These are phyloP conservation scores for Heliothis peltigera DNA, from an alignment of 2,888 invertebrate species.

Conservation along the genomic window DNA sequence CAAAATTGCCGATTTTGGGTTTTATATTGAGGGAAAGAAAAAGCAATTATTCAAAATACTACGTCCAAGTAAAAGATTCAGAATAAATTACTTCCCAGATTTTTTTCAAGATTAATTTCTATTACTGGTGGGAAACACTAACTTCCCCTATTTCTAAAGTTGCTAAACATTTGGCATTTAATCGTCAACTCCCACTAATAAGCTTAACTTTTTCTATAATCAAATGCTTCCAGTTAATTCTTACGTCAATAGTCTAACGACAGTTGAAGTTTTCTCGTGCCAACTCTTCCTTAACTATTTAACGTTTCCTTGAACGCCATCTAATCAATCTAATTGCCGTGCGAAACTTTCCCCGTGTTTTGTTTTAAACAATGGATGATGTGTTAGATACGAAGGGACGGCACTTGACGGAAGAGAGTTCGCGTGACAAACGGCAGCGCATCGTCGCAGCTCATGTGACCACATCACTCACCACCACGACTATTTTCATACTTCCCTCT, in stretches of 20 bases:
- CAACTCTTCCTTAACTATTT: conserved; percentile 40
- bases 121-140: too few species aligned
- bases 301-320: conserved; percentile 64
- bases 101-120: too few species aligned
- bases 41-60: too few species aligned
- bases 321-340: conserved; percentile 67
- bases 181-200: background rate
- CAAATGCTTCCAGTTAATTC: background rate
- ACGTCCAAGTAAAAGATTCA: too few species aligned
- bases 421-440: conserved; percentile 42
- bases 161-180: too few species aligned
- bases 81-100: too few species aligned
- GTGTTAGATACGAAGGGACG: conserved; percentile 64
- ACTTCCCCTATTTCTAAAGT: too few species aligned
- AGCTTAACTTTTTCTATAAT: background rate
- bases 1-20: too few species aligned
- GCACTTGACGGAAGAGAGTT: conserved; percentile 58
- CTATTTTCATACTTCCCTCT: conserved; percentile 57
- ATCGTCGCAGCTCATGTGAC: conserved; percentile 34
- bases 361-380: conserved; percentile 69
- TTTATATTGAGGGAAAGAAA: too few species aligned
- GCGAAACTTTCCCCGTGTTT: conserved; percentile 74
- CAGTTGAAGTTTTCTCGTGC: conserved; percentile 43
- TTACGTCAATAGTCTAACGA: conserved; percentile 38
- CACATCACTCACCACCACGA: conserved; percentile 41